Conservation (phyloP, 2,888 invertebrate genomes). For the Marasmarcha lunaedactyla region DNA sequence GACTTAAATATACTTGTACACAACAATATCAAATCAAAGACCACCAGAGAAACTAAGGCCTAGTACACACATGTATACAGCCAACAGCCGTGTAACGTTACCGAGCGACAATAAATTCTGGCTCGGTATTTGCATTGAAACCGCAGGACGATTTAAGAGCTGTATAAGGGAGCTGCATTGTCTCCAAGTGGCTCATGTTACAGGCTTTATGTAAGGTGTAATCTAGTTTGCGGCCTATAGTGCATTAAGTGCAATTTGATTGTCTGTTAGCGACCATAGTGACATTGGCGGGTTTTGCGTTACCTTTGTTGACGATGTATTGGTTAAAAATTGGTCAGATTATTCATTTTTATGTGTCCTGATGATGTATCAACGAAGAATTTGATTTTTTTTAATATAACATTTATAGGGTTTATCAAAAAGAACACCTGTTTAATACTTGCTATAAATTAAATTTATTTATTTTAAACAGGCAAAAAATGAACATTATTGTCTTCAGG, state of each 20-base stretch:
- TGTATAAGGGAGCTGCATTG: constrained; percentile 62
- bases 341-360: too few relatives aligned
- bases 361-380: too few relatives aligned
- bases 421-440: too few relatives aligned
- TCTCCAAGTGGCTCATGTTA: constrained; percentile 56
- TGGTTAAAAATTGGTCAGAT: too few relatives aligned
- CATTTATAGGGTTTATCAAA: too few relatives aligned
- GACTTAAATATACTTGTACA: too few relatives aligned
- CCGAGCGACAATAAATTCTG: constrained; percentile 63
- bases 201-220: constrained; percentile 40
- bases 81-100: constrained; percentile 47
- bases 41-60: constrained; percentile 27
- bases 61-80: constrained; percentile 48
- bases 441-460: too few relatives aligned
- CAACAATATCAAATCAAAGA: background rate
- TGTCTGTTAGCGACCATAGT: constrained; percentile 24
- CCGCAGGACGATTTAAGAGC: constrained; percentile 66
- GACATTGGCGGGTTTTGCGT: constrained; percentile 19
- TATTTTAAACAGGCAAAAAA: too few relatives aligned
- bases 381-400: too few relatives aligned
- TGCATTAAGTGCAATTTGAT: constrained; percentile 3
- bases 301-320: too few relatives aligned
- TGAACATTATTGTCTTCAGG: too few relatives aligned
- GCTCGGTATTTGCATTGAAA: constrained; percentile 67
- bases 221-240: constrained; percentile 13